These are phyloP conservation scores for Coregonus sp. DNA, from an alignment of 2,797 vertebrate species.

Conservation along the genomic window DNA sequence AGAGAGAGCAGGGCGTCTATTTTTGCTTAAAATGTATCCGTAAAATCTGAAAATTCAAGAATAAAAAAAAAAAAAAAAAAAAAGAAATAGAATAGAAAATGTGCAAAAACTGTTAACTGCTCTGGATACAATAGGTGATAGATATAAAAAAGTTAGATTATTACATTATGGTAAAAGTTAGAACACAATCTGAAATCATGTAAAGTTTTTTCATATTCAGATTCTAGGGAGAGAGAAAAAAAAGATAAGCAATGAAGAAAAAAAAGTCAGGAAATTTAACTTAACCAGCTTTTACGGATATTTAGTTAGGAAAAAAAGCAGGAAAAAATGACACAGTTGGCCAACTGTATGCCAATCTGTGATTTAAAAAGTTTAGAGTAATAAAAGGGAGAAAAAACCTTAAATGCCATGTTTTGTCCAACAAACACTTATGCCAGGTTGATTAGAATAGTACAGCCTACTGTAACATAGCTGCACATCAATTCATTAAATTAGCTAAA, in stretches of 20 bases:
- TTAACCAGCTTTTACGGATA: constrained; percentile 50
- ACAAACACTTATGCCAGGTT: constrained; percentile 85
- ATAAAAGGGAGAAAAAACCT: constrained; percentile 70
- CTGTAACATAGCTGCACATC: constrained; percentile 34
- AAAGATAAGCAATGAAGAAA: constrained; percentile 30
- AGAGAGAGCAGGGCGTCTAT: constrained; percentile 71
- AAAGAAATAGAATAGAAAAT: background rate
- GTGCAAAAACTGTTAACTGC: background rate
- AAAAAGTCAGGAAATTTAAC: constrained; percentile 44
- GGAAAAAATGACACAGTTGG: constrained; percentile 52
- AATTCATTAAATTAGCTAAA: background rate
- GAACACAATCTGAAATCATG: background rate
- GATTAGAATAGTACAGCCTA: constrained; percentile 64
- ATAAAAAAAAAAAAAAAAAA: constrained; percentile 25
- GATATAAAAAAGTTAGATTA: constrained; percentile 6
- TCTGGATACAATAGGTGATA: too few relatives aligned
- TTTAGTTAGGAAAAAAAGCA: constrained; percentile 38
- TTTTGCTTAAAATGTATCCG: constrained; percentile 65
- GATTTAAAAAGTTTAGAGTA: constrained; percentile 60
- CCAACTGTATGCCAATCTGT: constrained; percentile 56
- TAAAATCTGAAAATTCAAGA: constrained; percentile 71
- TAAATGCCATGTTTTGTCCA: constrained; percentile 98
- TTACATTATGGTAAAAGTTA: background rate
- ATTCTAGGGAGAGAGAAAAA: background rate
- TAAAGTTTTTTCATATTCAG: background rate